phyloP scores from a whole-genome alignment of 2,113 vertebrate species.

The Dendropsophus ebraccatus region DNA sequence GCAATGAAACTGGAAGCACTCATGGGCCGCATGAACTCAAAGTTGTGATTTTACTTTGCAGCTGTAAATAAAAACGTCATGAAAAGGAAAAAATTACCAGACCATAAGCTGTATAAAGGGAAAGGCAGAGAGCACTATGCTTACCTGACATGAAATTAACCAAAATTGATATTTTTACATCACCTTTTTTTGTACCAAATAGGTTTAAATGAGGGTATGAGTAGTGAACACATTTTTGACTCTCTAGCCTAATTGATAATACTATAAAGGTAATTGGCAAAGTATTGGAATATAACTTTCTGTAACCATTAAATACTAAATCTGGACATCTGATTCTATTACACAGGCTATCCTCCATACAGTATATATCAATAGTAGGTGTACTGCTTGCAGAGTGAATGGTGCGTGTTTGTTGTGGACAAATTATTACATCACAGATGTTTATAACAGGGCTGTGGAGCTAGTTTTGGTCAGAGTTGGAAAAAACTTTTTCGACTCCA shows the following conservation, averaged over 20 bases:
- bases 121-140: background rate
- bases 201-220: background rate
- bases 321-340: background rate
- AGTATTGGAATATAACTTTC: background rate
- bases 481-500: too few species aligned
- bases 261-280: background rate
- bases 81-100: background rate
- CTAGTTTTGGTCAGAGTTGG: too few species aligned
- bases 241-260: background rate
- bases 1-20: slow-evolving; percentile 83
- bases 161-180: background rate
- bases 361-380: too few species aligned
- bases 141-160: background rate
- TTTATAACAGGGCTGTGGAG: too few species aligned
- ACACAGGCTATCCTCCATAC: too few species aligned
- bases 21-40: slow-evolving; percentile 74
- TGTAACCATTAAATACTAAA: background rate
- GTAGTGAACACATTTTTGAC: background rate
- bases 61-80: background rate
- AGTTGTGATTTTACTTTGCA: slow-evolving; percentile 68
- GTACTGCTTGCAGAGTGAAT: too few species aligned
- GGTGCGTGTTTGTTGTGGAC: too few species aligned
- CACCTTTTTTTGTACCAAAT: background rate
- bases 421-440: too few species aligned
- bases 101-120: background rate